Evolutionary conservation across 2,113 vertebrate species (phyloP).

Genomic region (Patagioenas fasciata): DNA sequence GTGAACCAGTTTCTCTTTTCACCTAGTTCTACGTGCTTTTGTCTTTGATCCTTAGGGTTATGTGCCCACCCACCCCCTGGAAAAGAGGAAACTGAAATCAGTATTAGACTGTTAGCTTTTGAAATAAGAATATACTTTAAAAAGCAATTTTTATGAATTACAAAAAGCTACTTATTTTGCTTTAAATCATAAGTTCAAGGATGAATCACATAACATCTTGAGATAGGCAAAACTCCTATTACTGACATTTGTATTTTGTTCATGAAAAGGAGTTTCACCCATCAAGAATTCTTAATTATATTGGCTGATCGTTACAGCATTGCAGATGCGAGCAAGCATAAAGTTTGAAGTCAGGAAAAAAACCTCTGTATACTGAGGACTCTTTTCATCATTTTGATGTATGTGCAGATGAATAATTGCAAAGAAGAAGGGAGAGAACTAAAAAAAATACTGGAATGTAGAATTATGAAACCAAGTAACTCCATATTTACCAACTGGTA

Average conservation of each 20-base stretch:
- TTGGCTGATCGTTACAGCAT: background rate
- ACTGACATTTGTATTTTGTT: slow-evolving; percentile 5
- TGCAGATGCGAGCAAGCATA: background rate
- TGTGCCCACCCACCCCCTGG: background rate
- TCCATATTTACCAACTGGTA: background rate
- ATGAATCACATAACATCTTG: background rate
- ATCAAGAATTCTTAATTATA: slow-evolving; percentile 17
- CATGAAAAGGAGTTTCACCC: slow-evolving; percentile 19
- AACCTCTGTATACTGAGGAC: background rate
- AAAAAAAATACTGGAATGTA: background rate
- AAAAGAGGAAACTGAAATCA: background rate
- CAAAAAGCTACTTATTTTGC: background rate
- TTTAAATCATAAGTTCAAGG: background rate
- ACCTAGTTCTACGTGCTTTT: background rate
- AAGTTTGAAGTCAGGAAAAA: slow-evolving; percentile 8
- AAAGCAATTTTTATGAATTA: background rate
- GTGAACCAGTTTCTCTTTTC: background rate
- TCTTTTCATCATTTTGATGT: background rate
- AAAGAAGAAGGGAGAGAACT: background rate
- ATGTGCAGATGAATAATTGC: background rate
- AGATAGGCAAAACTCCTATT: background rate
- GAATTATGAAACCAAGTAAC: background rate
- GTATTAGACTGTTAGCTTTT: background rate
- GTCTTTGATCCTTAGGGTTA: background rate
- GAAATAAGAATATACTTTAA: background rate